Base-by-base conservation (phyloP, 2,113 vertebrate species). In the Illadopsis cleaveri region DNA sequence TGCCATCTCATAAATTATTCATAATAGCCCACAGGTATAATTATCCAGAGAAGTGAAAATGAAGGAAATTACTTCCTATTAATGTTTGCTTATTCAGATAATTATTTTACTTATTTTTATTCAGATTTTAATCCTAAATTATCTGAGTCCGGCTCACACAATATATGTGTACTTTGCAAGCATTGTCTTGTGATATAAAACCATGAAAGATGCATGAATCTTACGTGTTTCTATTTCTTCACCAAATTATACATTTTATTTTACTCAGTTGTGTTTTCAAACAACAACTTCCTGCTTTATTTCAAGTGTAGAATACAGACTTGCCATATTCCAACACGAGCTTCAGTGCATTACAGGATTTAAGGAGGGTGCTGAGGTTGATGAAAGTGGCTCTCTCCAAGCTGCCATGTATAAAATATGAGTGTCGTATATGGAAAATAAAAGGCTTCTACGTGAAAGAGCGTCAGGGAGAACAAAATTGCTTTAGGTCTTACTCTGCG, bases 11-110 rank as follows among this genome's bases (percentile, higher is more conserved):
- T 99, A 98, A 98, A 99, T 99, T 98, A 99, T 99, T 99, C 99
- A 99, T 98, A 92, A 51, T 94, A 97, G 98, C 99, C 98, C 97
- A 97, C 97, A 98, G 99, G 99, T 99, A 97, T 97, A 98, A 98
- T 99, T 98, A 99, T 98, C 99, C 99, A 99, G 98, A 98, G 98
- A 98, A 98, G 98, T 98, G 98, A 98, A 98, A 99, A 98, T 98
- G 98, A 98, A 98, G 98, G 98, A 99, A 98, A 99, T 99, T 98
- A 99, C 98, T 98, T 98, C 98, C 98, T 99, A 99, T 99, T 99
- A 99, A 98, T 99, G 98, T 98, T 99, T 99, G 98, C 98, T 99
- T 99, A 98, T 98, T 98, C 97, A 96, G 88, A 97, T 97, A 97
- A 87, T 93, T 90, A 89, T 92, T 97, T 94, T 92, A 85, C 88